phyloP scores from a whole-genome alignment of 2,888 invertebrate species.

The Temnothorax ravouxi region DNA sequence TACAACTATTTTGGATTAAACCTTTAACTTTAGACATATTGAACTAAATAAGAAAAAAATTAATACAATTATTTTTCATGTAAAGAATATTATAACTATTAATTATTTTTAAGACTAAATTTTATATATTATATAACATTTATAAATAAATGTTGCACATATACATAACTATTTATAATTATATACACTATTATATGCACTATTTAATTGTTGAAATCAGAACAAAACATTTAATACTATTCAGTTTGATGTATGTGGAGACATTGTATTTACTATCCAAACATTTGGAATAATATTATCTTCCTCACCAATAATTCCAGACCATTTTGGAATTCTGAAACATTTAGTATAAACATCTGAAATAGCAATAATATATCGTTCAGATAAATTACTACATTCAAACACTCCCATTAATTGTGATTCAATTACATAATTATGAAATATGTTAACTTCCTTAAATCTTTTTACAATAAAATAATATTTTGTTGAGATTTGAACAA shows the following conservation, averaged over 20 bases:
- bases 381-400: background rate
- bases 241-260: too few relatives aligned
- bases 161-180: too few relatives aligned
- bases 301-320: background rate
- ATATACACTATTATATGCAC: too few relatives aligned
- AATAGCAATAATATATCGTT: background rate
- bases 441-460: background rate
- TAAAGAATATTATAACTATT: too few relatives aligned
- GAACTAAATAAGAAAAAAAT: background rate
- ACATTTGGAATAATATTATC: too few relatives aligned
- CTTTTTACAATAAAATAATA: background rate
- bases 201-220: background rate
- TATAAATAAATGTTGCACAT: too few relatives aligned
- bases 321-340: background rate
- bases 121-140: too few relatives aligned
- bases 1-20: background rate
- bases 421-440: background rate
- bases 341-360: background rate
- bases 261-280: too few relatives aligned
- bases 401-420: background rate
- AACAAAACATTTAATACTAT: background rate
- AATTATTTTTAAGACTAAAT: too few relatives aligned
- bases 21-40: background rate
- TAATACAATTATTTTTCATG: background rate
- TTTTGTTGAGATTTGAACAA: background rate